Conservation (phyloP, 2,888 invertebrate genomes). For the Nasonovia ribisnigri region DNA sequence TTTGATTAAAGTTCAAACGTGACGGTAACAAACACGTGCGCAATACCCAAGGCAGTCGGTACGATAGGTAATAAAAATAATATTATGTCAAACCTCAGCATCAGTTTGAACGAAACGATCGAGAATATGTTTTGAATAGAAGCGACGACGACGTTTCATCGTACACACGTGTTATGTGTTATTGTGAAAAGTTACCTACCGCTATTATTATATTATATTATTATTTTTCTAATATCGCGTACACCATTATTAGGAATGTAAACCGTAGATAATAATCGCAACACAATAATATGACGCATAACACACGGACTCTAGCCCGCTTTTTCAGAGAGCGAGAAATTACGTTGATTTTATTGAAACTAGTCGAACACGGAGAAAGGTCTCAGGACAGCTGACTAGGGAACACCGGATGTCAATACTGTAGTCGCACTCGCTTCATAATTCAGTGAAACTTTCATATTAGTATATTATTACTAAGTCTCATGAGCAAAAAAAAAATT, state of each 20-base stretch:
- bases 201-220: background rate
- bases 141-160: background rate
- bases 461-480: too few relatives aligned
- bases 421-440: too few relatives aligned
- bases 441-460: too few relatives aligned
- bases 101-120: background rate
- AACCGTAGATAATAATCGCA: background rate
- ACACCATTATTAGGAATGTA: background rate
- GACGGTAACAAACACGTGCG: background rate
- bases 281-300: too few relatives aligned
- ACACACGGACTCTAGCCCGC: background rate
- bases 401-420: too few relatives aligned
- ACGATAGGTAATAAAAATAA: background rate
- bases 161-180: background rate
- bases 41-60: background rate
- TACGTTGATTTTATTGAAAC: background rate
- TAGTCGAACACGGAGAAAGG: background rate
- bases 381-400: too few relatives aligned
- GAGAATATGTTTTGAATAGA: conserved; percentile 1
- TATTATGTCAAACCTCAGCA: background rate
- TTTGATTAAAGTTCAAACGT: background rate
- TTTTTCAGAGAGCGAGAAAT: background rate
- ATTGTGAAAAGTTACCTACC: background rate
- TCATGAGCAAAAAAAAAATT: too few relatives aligned
- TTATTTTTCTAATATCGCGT: background rate